Evolutionary conservation across 1,140 invertebrate genomes (phyloP).

Genomic region (Sinella curviseta): DNA sequence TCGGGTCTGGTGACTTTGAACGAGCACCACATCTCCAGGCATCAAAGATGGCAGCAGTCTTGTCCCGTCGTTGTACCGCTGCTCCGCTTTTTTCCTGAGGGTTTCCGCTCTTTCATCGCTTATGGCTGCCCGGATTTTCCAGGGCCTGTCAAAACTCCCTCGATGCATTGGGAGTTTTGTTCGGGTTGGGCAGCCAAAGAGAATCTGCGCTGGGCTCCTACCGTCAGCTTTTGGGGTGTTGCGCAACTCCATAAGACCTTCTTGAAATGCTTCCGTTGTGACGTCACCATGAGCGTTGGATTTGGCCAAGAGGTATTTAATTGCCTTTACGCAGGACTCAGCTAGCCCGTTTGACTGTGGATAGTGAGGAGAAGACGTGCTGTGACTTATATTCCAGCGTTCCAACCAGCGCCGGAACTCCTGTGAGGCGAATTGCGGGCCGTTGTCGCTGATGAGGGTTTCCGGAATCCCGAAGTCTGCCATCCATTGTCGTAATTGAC

Average conservation of each 20-base stretch:
- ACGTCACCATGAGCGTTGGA: neutral
- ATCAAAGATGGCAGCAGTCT: neutral
- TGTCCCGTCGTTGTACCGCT: neutral
- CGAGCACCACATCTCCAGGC: neutral
- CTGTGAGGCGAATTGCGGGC: too few species aligned
- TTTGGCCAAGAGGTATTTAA: too few species aligned
- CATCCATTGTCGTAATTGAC: too few species aligned
- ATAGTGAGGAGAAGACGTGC: constrained; percentile 45
- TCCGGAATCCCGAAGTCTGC: too few species aligned
- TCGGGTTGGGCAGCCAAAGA: neutral
- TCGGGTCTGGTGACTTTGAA: neutral
- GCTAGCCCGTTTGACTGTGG: too few species aligned
- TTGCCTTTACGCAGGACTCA: too few species aligned
- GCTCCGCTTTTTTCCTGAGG: neutral
- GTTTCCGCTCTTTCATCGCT: neutral
- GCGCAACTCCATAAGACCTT: neutral
- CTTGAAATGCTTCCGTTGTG: neutral
- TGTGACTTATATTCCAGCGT: constrained; percentile 54
- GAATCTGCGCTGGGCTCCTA: neutral
- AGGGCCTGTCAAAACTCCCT: neutral
- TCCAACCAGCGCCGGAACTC: constrained; percentile 54
- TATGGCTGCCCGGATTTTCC: neutral
- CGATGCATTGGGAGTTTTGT: neutral
- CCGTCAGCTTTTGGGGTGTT: neutral
- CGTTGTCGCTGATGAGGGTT: too few species aligned